These are phyloP conservation scores for Pollenia griseotomentosa DNA, from an alignment of 2,888 invertebrate species.

Conservation along the genomic window DNA sequence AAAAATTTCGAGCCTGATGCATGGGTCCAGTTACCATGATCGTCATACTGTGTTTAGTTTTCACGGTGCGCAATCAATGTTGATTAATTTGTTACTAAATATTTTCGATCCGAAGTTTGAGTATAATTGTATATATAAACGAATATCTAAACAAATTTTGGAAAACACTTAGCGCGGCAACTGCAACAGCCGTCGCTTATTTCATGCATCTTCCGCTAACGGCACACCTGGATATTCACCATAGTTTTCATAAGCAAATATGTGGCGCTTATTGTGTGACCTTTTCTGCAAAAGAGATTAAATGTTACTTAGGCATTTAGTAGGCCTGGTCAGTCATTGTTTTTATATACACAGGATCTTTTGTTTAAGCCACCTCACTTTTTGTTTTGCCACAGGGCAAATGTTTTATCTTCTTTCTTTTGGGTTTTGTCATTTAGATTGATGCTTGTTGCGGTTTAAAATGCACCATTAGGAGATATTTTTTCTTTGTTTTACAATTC, in stretches of 20 bases:
- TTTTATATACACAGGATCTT: conserved; percentile 4
- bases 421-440: not conserved
- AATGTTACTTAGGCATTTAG: conserved; percentile 42
- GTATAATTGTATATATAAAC: too few species aligned
- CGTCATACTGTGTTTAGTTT: too few species aligned
- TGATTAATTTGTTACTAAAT: too few species aligned
- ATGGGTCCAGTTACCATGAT: too few species aligned
- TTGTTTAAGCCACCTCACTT: not conserved
- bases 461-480: not conserved
- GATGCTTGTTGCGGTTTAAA: not conserved
- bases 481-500: not conserved
- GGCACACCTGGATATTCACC: not conserved
- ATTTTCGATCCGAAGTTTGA: too few species aligned
- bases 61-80: too few species aligned
- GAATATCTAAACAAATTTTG: too few species aligned
- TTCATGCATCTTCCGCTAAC: not conserved
- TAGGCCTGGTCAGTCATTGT: conserved; percentile 49
- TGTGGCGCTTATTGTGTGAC: conserved; percentile 54
- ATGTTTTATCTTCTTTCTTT: not conserved
- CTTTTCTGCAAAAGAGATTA: conserved; percentile 43
- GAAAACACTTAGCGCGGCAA: too few species aligned
- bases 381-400: not conserved
- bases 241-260: not conserved
- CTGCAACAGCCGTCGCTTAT: not conserved
- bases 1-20: too few species aligned